Evolutionary conservation across 2,888 invertebrate species (phyloP).

Genomic region (Amphiduros pacificus): DNA sequence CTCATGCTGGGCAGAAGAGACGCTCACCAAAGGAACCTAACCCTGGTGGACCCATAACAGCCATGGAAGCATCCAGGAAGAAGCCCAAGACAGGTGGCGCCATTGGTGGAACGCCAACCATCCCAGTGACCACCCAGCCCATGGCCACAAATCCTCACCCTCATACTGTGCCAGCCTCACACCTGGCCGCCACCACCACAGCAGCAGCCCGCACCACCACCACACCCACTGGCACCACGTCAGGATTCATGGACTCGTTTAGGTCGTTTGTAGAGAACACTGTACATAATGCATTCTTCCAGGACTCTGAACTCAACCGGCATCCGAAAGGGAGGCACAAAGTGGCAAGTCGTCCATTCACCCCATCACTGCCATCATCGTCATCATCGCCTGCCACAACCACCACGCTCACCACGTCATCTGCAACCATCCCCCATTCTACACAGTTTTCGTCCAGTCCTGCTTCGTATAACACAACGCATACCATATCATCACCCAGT

Average conservation of each 20-base stretch:
- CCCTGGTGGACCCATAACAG: constrained; percentile 16
- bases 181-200: constrained; percentile 44
- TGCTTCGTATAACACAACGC: constrained; percentile 4
- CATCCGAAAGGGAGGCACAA: neutral
- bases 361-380: neutral
- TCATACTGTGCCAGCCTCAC: neutral
- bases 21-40: constrained; percentile 22
- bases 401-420: constrained; percentile 17
- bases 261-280: constrained; percentile 56
- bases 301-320: constrained; percentile 39
- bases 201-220: constrained; percentile 69
- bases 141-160: constrained; percentile 4
- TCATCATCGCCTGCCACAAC: constrained; percentile 1
- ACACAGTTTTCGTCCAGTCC: constrained; percentile 6
- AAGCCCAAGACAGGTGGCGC: neutral
- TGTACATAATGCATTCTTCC: constrained; percentile 51
- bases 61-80: neutral
- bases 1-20: constrained; percentile 25
- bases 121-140: neutral
- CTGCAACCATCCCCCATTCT: constrained; percentile 11
- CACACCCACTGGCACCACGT: constrained; percentile 3
- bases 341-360: neutral
- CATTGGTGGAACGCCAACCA: neutral
- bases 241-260: constrained; percentile 53
- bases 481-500: neutral